Evolutionary conservation across 2,888 invertebrate genomes (phyloP), one percentile per base, ranked within the genome.

Genomic region (Anagyrus pseudococci): DNA sequence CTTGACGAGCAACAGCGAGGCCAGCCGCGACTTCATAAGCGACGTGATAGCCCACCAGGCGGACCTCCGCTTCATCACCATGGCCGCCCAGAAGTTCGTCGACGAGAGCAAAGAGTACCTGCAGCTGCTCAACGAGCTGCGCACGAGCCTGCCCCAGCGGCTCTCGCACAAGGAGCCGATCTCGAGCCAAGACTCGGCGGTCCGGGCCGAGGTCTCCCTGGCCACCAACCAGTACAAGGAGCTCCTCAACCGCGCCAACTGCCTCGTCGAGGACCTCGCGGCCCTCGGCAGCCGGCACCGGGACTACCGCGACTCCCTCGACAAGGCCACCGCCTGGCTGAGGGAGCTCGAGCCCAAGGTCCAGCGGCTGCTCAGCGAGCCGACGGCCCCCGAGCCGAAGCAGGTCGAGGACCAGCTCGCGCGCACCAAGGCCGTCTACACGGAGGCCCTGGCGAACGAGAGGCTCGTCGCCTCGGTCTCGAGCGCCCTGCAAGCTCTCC

Each of bases 11-110:
- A 90, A 90, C 75, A 86, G 88, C 25, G 93, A 94, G 69, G 88
- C 89, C n/a, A 91, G 92, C 4, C 86, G 93, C 37, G 94, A 94
- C 73, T 94, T 96, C 79, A 92, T 95, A 29, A 92, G 91, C 67
- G 96, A 96, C 81, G 94, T 98, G 2, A 95, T 97, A 75, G 92
- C 95, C 0, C 97, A 97, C 77, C 96, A 97, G 80, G 98, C 96
- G 0, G 98, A 98, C 82, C 83, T 97, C 29, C 85, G 97, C 62
- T 98, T 97, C 81, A 94, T 98, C 71, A 94, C 95, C 2, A 96
- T 97, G 93, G 91, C 96, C 1, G 95, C 95, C 1, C 96, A 96
- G 83, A 96, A 96, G 82, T 97, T 96, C 79, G 89, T 96, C 23
- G 96, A 97, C 74, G 96, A 97, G 82, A 93, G 95, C 79, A 95